Conservation (phyloP, 2,113 vertebrate species). For the Alethe castanea region DNA sequence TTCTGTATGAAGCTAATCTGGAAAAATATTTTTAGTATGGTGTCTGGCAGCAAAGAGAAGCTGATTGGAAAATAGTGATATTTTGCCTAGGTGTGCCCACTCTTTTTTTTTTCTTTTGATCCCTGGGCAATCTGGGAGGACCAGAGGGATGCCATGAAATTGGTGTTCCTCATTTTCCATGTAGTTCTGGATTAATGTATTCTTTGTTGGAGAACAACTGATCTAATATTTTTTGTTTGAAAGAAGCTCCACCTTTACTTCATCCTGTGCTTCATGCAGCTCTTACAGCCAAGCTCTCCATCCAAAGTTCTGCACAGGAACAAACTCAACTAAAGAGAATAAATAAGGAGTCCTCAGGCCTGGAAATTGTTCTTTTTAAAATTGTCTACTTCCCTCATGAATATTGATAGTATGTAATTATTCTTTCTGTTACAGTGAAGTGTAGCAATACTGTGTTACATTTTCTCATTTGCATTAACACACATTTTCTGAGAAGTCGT, state of each 20-base stretch:
- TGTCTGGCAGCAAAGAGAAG: background rate
- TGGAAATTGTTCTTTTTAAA: background rate
- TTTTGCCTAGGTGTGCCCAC: background rate
- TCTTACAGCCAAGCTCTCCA: background rate
- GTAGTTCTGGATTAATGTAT: background rate
- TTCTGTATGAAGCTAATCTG: background rate
- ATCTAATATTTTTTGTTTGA: background rate
- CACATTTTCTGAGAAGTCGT: background rate
- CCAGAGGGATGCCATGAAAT: background rate
- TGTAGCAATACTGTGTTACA: background rate
- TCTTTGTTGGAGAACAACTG: background rate
- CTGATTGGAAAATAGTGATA: background rate
- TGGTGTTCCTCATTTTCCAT: background rate
- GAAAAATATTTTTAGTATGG: background rate
- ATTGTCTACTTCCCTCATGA: background rate
- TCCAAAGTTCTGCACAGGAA: background rate
- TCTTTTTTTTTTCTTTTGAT: background rate
- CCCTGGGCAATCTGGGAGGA: background rate
- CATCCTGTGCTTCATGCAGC: background rate
- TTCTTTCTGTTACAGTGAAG: background rate
- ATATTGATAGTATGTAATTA: background rate
- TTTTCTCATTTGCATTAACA: background rate
- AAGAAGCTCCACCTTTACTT: background rate
- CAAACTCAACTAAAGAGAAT: accelerated
- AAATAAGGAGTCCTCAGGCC: background rate